These are phyloP conservation scores for Albula goreensis DNA, from an alignment of 2,113 vertebrate species.

Conservation along the genomic window DNA sequence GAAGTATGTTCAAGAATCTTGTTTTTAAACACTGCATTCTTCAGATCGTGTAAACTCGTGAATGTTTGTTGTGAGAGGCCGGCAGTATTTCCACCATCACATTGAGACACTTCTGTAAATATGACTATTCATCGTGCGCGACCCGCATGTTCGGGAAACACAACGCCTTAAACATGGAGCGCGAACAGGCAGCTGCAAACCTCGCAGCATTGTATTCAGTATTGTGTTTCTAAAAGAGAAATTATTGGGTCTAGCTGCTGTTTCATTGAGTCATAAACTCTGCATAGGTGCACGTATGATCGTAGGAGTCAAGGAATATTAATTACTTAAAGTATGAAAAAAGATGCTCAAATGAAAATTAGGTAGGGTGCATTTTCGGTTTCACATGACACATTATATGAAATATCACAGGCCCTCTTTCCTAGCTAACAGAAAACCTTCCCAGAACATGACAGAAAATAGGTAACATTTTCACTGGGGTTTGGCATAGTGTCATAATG, in stretches of 20 bases:
- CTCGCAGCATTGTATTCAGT: background rate
- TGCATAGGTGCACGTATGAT: no score
- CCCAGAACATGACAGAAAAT: no score
- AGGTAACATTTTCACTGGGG: no score
- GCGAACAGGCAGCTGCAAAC: conserved; percentile 21
- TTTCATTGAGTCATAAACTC: background rate
- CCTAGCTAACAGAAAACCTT: no score
- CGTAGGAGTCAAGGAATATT: no score
- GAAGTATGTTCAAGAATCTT: background rate
- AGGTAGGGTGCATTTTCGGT: no score
- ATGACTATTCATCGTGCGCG: conserved; percentile 31
- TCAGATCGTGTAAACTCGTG: background rate
- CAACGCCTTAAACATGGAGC: conserved; percentile 29
- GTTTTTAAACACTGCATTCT: background rate
- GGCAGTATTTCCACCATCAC: conserved; percentile 21
- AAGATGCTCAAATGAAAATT: no score
- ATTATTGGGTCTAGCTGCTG: background rate
- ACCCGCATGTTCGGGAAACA: conserved; percentile 36
- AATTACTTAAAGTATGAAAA: no score
- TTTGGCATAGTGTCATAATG: no score
- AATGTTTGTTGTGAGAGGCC: background rate
- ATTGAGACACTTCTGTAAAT: conserved; percentile 35
- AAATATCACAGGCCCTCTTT: no score
- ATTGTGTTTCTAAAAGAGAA: no score
- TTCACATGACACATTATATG: no score